These are phyloP conservation scores for Pharmacophagus antenor DNA, from an alignment of 2,888 invertebrate genomes.

Conservation along the genomic window DNA sequence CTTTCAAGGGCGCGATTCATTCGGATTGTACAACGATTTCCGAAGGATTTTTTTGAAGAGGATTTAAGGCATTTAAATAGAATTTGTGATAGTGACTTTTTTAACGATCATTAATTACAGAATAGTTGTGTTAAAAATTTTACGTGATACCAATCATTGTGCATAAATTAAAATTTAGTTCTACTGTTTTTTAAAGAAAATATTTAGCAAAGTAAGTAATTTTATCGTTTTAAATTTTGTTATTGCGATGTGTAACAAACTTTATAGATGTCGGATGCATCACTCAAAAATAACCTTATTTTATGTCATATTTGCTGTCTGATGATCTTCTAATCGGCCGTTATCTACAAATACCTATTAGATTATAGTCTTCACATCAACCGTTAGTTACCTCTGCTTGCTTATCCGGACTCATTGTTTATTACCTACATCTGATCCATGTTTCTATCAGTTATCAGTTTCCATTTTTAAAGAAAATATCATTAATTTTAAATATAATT, in stretches of 20 bases:
- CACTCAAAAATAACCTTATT: no score
- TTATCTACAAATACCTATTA: conserved; percentile 43
- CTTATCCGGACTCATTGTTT: conserved; percentile 20
- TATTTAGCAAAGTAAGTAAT: conserved; percentile 25
- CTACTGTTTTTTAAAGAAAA: neutral
- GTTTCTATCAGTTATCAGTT: no score
- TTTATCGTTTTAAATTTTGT: neutral
- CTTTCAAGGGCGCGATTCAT: conserved; percentile 52
- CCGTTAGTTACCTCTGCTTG: conserved; percentile 44
- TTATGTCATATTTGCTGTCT: no score
- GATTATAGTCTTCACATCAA: conserved; percentile 45
- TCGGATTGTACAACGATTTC: conserved; percentile 43
- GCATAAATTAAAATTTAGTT: conserved; percentile 35
- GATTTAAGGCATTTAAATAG: conserved; percentile 43
- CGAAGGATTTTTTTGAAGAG: conserved; percentile 41
- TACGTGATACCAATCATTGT: conserved; percentile 35
- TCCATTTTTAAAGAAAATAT: neutral
- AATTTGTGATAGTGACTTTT: conserved; percentile 56
- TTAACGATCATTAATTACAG: conserved; percentile 38
- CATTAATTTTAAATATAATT: neutral
- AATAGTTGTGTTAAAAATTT: conserved; percentile 26
- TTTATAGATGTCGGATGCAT: no score
- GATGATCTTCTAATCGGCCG: conserved; percentile 49
- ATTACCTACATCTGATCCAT: neutral
- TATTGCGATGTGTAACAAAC: neutral